phyloP scores from a whole-genome alignment of 2,888 invertebrate genomes.

The Antitype chi region DNA sequence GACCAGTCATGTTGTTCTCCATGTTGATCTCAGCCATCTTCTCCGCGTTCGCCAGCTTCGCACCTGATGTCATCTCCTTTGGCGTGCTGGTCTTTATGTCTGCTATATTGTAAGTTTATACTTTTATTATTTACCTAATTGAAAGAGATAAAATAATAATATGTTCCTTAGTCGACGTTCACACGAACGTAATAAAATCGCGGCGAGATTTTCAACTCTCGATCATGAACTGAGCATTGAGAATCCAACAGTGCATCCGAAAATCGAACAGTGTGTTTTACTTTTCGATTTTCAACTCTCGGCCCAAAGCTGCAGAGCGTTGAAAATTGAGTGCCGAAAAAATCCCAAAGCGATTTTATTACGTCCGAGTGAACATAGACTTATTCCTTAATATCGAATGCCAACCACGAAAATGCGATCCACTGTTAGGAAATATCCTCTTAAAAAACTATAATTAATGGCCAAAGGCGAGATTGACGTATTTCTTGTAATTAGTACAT shows the following conservation, averaged over 20 bases:
- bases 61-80: constrained; percentile 91
- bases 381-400: background rate
- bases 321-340: too few species aligned
- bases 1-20: constrained; percentile 89
- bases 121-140: background rate
- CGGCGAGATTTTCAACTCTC: too few species aligned
- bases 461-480: background rate
- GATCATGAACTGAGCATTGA: too few species aligned
- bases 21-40: constrained; percentile 89
- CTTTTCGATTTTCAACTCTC: too few species aligned
- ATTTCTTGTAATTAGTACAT: background rate
- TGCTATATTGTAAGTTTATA: constrained; percentile 90
- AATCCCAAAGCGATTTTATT: too few species aligned
- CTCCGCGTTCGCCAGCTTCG: constrained; percentile 91
- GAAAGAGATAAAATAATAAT: background rate
- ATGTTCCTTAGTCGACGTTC: background rate
- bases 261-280: too few species aligned
- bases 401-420: background rate
- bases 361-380: too few species aligned
- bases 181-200: too few species aligned
- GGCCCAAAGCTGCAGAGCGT: too few species aligned
- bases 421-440: background rate
- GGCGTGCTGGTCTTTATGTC: constrained; percentile 91
- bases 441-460: background rate
- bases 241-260: too few species aligned